These are phyloP conservation scores for Achlya flavicornis DNA, from an alignment of 2,888 invertebrate species.

Conservation along the genomic window DNA sequence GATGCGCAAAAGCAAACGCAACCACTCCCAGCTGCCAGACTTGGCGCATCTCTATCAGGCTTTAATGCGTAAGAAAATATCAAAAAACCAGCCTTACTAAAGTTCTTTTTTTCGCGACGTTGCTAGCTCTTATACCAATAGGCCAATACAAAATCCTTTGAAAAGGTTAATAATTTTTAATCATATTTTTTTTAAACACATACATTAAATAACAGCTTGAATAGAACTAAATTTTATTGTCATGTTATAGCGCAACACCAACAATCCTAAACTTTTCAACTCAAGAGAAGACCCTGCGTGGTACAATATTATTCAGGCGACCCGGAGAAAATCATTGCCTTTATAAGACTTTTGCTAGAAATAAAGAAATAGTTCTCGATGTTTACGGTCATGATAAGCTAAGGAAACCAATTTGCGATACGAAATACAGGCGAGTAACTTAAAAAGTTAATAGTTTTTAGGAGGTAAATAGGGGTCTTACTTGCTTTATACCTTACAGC, in stretches of 20 bases:
- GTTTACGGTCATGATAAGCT: constrained; percentile 49
- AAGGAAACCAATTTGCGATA: constrained; percentile 31
- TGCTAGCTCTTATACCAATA: too few relatives aligned
- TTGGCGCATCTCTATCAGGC: too few relatives aligned
- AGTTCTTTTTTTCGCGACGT: too few relatives aligned
- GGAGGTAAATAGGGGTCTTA: too few relatives aligned
- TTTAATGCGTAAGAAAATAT: too few relatives aligned
- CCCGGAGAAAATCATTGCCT: constrained; percentile 51
- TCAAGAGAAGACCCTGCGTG: constrained; percentile 32
- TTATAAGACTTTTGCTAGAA: constrained; percentile 52
- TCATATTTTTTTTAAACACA: too few relatives aligned
- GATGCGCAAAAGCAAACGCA: too few relatives aligned
- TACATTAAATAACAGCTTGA: too few relatives aligned
- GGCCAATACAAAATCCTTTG: not conserved
- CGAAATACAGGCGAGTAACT: constrained; percentile 38
- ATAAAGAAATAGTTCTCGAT: constrained; percentile 51
- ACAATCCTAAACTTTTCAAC: constrained; percentile 37
- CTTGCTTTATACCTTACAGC: constrained; percentile 39
- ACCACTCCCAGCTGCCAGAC: too few relatives aligned
- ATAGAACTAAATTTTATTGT: too few relatives aligned
- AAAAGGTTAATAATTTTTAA: not conserved
- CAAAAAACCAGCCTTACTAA: too few relatives aligned
- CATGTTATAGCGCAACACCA: constrained; percentile 31
- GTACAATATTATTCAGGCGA: constrained; percentile 39
- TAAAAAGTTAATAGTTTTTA: too few relatives aligned